Percentiles rank a stretch among this genome's conserved stretches.
phyloP scores from a whole-genome alignment of 1,140 invertebrate genomes.

The Trichomalopsis sarcophagae region DNA sequence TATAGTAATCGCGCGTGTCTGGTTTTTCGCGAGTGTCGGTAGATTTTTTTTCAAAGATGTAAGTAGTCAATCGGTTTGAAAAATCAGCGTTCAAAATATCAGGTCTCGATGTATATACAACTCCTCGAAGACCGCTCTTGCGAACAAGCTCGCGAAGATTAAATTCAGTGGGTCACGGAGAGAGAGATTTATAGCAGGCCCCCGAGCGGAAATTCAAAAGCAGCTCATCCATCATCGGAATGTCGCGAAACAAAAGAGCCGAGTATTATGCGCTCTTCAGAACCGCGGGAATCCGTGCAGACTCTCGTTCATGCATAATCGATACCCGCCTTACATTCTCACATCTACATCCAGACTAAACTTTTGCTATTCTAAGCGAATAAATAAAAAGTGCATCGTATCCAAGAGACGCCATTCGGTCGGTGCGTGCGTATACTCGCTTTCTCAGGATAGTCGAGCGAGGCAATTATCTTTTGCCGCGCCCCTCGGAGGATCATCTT shows the following conservation, averaged over 20 bases:
- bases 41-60: too few relatives aligned
- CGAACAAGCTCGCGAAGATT: background rate
- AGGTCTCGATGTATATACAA: too few relatives aligned
- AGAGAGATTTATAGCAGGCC: background rate
- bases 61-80: too few relatives aligned
- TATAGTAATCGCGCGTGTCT: background rate
- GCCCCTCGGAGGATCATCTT: slow-evolving; percentile 59
- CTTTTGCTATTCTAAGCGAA: too few relatives aligned
- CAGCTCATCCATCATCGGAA: background rate
- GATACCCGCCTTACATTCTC: too few relatives aligned
- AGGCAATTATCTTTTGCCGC: slow-evolving; percentile 60
- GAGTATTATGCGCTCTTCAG: too few relatives aligned
- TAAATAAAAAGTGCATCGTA: too few relatives aligned
- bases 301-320: too few relatives aligned
- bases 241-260: background rate
- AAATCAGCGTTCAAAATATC: too few relatives aligned
- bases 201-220: slow-evolving; percentile 5
- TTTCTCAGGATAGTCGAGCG: background rate
- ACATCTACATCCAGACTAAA: background rate
- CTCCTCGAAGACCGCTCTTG: too few relatives aligned
- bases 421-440: background rate
- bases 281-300: too few relatives aligned
- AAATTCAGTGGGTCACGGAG: background rate
- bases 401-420: background rate
- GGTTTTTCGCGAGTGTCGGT: background rate